Conservation (phyloP, 2,888 invertebrate genomes). For the Lochmaea crataegi region DNA sequence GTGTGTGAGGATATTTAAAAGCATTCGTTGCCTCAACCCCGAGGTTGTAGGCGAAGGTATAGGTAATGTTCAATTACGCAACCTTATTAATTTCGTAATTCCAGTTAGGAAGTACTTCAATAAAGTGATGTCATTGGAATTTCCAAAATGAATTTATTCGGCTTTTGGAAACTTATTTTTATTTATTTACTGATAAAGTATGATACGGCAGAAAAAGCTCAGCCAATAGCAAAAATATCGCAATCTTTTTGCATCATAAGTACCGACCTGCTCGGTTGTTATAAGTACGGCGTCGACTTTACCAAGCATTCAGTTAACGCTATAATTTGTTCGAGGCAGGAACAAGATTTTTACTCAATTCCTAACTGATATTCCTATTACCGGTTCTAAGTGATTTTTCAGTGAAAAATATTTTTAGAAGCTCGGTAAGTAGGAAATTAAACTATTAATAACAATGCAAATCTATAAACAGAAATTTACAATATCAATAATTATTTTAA, state of each 20-base stretch:
- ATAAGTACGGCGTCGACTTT: conserved; percentile 1
- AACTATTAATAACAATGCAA: background rate
- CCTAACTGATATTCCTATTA: background rate
- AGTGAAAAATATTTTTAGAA: background rate
- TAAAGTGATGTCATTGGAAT: too few relatives aligned
- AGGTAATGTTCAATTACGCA: too few relatives aligned
- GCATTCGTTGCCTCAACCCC: too few relatives aligned
- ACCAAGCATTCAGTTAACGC: conserved; percentile 4
- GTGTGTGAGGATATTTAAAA: too few relatives aligned
- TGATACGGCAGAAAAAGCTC: background rate
- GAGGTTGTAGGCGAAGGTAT: too few relatives aligned
- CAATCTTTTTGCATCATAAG: conserved; percentile 24
- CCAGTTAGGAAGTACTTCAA: too few relatives aligned
- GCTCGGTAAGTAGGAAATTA: background rate
- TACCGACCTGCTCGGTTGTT: background rate
- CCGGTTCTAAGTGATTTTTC: background rate
- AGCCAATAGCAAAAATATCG: conserved; percentile 19
- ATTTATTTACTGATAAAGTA: conserved; percentile 1
- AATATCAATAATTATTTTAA: too few relatives aligned
- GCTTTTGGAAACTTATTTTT: background rate
- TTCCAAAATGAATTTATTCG: background rate
- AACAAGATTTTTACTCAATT: background rate
- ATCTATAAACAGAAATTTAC: too few relatives aligned
- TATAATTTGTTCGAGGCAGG: background rate
- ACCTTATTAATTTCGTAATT: too few relatives aligned